phyloP scores from a whole-genome alignment of 2,888 invertebrate genomes.

The Elegia similella region DNA sequence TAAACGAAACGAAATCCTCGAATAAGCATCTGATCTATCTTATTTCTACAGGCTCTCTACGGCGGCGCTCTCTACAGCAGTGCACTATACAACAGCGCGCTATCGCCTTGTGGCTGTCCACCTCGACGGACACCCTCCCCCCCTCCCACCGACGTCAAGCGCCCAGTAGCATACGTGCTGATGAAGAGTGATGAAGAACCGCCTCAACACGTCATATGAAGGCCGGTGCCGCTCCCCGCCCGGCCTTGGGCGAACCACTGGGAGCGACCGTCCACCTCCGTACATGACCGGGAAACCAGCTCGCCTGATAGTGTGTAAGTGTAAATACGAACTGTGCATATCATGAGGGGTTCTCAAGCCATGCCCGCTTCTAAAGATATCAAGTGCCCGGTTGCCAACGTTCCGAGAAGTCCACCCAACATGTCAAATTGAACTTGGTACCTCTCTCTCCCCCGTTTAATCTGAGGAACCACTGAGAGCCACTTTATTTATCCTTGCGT shows the following conservation, averaged over 20 bases:
- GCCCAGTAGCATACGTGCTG: slow-evolving; percentile 83
- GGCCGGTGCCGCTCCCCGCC: slow-evolving; percentile 91
- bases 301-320: slow-evolving; percentile 71
- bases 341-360: neutral
- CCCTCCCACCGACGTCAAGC: slow-evolving; percentile 65
- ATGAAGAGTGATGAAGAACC: slow-evolving; percentile 83
- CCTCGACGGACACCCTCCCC: slow-evolving; percentile 71
- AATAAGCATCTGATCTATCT: too few species aligned
- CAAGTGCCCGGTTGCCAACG: too few species aligned
- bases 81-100: slow-evolving; percentile 67
- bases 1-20: too few species aligned
- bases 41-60: slow-evolving; percentile 59
- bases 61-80: slow-evolving; percentile 75
- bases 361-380: too few species aligned
- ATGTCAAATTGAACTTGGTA: too few species aligned
- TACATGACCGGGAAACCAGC: slow-evolving; percentile 59
- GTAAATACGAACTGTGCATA: slow-evolving; percentile 18
- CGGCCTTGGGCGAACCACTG: slow-evolving; percentile 75
- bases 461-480: too few species aligned
- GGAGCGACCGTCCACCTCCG: slow-evolving; percentile 75
- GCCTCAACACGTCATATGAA: slow-evolving; percentile 89
- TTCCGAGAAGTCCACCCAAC: too few species aligned
- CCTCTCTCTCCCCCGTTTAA: too few species aligned
- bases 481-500: too few species aligned
- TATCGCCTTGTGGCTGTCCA: slow-evolving; percentile 73